Evolutionary conservation across 2,113 vertebrate genomes (phyloP).

Genomic region (Cavia porcellus): DNA sequence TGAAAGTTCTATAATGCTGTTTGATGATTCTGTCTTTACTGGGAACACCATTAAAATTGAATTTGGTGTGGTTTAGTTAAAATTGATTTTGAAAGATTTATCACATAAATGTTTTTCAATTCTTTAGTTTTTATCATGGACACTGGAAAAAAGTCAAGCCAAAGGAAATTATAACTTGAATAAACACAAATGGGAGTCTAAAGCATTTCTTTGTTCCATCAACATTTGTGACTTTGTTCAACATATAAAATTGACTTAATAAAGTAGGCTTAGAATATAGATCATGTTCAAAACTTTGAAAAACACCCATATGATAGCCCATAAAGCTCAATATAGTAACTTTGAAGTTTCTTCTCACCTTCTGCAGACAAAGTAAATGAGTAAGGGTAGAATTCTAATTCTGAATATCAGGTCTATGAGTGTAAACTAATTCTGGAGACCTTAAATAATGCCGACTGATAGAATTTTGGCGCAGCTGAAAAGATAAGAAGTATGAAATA

Average conservation of each 20-base stretch:
- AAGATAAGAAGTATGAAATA: too few species aligned
- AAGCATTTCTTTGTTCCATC: constrained; percentile 37
- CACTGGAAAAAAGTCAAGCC: constrained; percentile 12
- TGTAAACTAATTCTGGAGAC: neutral
- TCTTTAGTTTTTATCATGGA: constrained; percentile 35
- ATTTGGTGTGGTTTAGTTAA: constrained; percentile 29
- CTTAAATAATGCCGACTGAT: neutral
- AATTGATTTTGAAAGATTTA: constrained; percentile 56
- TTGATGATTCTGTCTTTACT: neutral
- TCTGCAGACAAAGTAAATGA: neutral
- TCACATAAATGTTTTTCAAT: neutral
- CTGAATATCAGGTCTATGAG: neutral
- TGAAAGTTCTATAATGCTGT: neutral
- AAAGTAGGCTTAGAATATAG: neutral
- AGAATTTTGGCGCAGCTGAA: too few species aligned
- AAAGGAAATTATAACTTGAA: constrained; percentile 38
- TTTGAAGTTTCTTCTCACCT: constrained; percentile 42
- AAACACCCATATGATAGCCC: neutral
- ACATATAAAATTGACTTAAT: neutral
- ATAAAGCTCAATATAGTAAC: neutral
- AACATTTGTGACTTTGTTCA: neutral
- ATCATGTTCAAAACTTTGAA: neutral
- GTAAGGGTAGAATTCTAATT: neutral
- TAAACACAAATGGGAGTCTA: constrained; percentile 24
- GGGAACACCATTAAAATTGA: neutral